These are phyloP conservation scores for Choristoneura fumiferana DNA, from an alignment of 1,140 invertebrate species.

Conservation along the genomic window DNA sequence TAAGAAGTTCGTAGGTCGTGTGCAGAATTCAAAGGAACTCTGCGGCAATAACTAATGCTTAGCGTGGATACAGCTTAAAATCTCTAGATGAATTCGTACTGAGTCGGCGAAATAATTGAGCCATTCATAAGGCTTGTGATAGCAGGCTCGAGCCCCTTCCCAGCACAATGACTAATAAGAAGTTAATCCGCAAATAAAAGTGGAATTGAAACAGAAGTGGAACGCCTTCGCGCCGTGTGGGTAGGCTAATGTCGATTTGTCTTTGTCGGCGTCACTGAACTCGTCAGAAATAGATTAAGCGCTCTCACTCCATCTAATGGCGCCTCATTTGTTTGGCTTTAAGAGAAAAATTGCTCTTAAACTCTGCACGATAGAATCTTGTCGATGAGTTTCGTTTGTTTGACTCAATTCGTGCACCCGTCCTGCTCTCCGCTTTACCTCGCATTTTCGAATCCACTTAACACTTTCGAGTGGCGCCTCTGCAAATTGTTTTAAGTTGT, in stretches of 20 bases:
- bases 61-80: conserved; percentile 41
- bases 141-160: conserved; percentile 54
- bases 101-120: conserved; percentile 73
- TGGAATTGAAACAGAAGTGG: conserved; percentile 77
- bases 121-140: conserved; percentile 76
- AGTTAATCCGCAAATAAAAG: conserved; percentile 79
- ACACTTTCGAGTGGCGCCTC: conserved; percentile 53
- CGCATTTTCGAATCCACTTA: conserved; percentile 59
- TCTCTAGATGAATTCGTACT: conserved; percentile 54
- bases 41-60: conserved; percentile 54
- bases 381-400: conserved; percentile 71
- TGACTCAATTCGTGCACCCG: conserved; percentile 57
- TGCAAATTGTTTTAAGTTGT: conserved; percentile 60
- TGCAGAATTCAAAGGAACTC: conserved; percentile 28
- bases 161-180: conserved; percentile 76
- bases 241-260: conserved; percentile 78
- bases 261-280: conserved; percentile 77
- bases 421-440: conserved; percentile 34
- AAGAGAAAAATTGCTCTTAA: conserved; percentile 76
- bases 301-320: conserved; percentile 77
- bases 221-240: conserved; percentile 73
- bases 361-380: conserved; percentile 69
- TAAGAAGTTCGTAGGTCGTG: conserved; percentile 12
- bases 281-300: conserved; percentile 79
- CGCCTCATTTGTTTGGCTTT: conserved; percentile 77